Percentiles rank a stretch among this genome's conserved stretches.
Conservation (phyloP, 2,888 invertebrate genomes). For the Diaperis boleti region DNA sequence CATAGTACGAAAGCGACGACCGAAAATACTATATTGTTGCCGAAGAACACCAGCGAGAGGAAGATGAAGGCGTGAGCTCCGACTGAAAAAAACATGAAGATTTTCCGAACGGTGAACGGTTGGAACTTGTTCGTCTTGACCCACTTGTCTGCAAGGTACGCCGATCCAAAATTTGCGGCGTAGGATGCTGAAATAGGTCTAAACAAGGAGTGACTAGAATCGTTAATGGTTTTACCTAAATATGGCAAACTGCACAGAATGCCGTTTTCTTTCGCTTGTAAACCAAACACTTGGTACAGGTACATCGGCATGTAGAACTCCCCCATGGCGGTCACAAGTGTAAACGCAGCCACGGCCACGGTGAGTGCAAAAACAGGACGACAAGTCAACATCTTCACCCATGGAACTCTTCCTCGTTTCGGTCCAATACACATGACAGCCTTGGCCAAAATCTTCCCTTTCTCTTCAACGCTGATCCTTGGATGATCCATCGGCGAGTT, state of each 20-base stretch:
- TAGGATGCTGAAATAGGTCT: neutral
- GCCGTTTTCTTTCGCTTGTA: neutral
- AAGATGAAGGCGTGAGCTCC: neutral
- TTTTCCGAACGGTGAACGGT: neutral
- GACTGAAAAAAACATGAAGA: neutral
- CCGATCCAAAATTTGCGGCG: neutral
- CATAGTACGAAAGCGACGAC: neutral
- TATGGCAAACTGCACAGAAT: neutral
- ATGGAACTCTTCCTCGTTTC: conserved; percentile 68
- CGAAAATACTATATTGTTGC: neutral
- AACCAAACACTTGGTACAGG: neutral
- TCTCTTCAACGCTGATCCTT: conserved; percentile 78
- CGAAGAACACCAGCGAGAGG: neutral
- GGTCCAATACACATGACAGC: no score
- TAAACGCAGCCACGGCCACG: conserved; percentile 68
- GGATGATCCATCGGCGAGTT: conserved; percentile 85
- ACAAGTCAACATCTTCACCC: conserved; percentile 76
- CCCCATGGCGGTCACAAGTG: neutral
- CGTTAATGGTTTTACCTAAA: neutral
- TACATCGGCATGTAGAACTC: neutral
- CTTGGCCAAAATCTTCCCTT: conserved; percentile 60
- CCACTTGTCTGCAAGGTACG: neutral
- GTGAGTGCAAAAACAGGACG: conserved; percentile 85
- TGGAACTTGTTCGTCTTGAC: neutral
- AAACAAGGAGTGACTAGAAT: no score